Base-by-base conservation (phyloP, 1,140 invertebrate species). In the Luehdorfia chinensis region DNA sequence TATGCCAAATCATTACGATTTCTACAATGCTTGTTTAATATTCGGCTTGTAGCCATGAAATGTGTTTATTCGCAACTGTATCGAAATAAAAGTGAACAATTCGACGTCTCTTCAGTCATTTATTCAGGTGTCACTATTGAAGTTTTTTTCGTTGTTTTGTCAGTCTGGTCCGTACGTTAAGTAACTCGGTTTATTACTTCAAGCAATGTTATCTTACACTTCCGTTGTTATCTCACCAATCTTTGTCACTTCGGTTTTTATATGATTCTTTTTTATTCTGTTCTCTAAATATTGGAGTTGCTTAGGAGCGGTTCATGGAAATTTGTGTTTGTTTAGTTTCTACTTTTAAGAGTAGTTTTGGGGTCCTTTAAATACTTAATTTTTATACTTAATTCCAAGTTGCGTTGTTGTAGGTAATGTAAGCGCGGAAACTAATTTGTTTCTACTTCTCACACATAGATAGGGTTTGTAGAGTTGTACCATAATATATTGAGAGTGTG, bases 191-290 rank as follows among this genome's bases (percentile, higher is more conserved):
- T 28, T 50, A 50, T 57, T 59, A 50, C 58, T 56, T 55, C 32
- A 59, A 47, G 47, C 43, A 32, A 23, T 28, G 59, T 68, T 68
- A 68, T 68, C 61, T 61, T 47, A 54, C 28, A 54, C 55, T 61
- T 65, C 56, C 58, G 58, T 36, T 46, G 60, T 55, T 61, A 64
- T 62, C 55, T 56, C 59, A 66, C 32, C 23, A 32, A 33, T 49
- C 44, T 59, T 64, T 56, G 34, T 53, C 12, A 13, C 25, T 31
- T 33, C 11, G 33, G 19, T 36, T 47, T 25, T 47, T 48, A 16
- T 36, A 11, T 21, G 6, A 23, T 14, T 48, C 31, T 18, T 45
- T 41, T 49, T 47, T 45, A n/a, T n/a, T n/a, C n/a, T n/a, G n/a
- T n/a, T n/a, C n/a, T n/a, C n/a, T 46, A 31, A 54, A 54, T 49